Evolutionary conservation across 2,113 vertebrate genomes (phyloP), one percentile per base, ranked within the genome.

Genomic region (Anoura caudifer): DNA sequence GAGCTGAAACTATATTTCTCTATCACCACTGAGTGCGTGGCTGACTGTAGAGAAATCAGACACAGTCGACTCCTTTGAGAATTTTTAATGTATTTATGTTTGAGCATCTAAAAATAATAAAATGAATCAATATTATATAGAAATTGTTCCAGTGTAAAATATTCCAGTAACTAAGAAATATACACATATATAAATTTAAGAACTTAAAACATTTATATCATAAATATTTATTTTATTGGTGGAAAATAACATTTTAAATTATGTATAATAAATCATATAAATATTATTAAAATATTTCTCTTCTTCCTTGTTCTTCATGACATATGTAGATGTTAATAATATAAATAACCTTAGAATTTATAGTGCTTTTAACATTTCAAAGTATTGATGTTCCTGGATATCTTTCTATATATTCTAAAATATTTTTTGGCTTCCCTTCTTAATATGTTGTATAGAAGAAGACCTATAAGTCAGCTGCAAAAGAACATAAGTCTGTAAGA

Each of bases 161-260:
- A 86, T 26, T 91, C 89, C 41, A 41, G 4, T 81, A 92, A 67
- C 3, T 63, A 80, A 54, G 43, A 84, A 95, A 87, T 52, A 90
- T 11, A 70, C 1, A 86, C 2, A 24, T 6, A 26, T 16, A 20
- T 72, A 52, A n/a, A 1, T 0, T 67, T 84, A 84, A 70, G 43
- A 92, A 76, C 75, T n/a, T 96, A 45, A 77, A 79, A 73, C 2
- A n/a, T 28, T 45, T 73, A 4, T 24, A 26, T 6, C 77, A 33
- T 86, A 9, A 91, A 69, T 94, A 63, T 76, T 88, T 87, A 7
- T 90, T 90, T 65, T 75, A 83, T 87, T 56, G 81, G 12, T 86
- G 33, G 14, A 81, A 95, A 90, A 85, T 47, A 72, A 26, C 45
- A 15, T 67, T 75, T 45, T 1, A 45, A 83, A 95, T 56, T 73